Percentiles rank a stretch among this genome's conserved stretches.
Evolutionary conservation across 2,113 vertebrate genomes (phyloP).

Genomic region (Caretta caretta): DNA sequence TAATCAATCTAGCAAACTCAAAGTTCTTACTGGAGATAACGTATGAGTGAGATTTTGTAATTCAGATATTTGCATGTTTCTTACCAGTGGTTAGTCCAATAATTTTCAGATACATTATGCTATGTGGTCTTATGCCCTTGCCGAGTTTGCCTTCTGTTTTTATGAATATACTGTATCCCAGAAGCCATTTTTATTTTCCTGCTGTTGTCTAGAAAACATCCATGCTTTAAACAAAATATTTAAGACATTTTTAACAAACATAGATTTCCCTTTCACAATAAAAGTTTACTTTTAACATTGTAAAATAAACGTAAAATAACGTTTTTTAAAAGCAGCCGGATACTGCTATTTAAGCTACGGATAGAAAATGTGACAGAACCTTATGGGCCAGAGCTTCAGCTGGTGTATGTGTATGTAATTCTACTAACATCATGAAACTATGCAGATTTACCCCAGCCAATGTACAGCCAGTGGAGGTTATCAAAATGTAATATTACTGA

Average conservation of each 20-base stretch:
- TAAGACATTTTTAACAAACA: constrained; percentile 51
- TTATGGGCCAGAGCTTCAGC: neutral
- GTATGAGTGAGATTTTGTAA: constrained; percentile 41
- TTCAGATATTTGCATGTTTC: constrained; percentile 66
- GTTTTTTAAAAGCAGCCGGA: neutral
- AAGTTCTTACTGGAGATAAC: constrained; percentile 48
- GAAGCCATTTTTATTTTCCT: constrained; percentile 42
- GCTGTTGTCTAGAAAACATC: constrained; percentile 70
- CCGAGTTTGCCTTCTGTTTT: constrained; percentile 62
- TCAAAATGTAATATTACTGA: constrained; percentile 15
- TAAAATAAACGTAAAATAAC: neutral
- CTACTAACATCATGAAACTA: neutral
- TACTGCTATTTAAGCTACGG: constrained; percentile 20
- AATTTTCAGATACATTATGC: constrained; percentile 71
- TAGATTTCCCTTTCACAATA: neutral
- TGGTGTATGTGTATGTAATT: neutral
- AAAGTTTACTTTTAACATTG: neutral
- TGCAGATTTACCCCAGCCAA: neutral
- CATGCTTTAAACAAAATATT: constrained; percentile 56
- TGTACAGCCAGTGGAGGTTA: neutral
- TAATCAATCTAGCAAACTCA: constrained; percentile 59
- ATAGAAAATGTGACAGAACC: neutral
- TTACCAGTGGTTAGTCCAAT: constrained; percentile 53
- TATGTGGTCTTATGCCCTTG: constrained; percentile 53
- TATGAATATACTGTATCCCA: constrained; percentile 53